Evolutionary conservation across 53 echinoderm and acorn worm genomes (phyloP).

Genomic region (Patiria pectinifera): DNA sequence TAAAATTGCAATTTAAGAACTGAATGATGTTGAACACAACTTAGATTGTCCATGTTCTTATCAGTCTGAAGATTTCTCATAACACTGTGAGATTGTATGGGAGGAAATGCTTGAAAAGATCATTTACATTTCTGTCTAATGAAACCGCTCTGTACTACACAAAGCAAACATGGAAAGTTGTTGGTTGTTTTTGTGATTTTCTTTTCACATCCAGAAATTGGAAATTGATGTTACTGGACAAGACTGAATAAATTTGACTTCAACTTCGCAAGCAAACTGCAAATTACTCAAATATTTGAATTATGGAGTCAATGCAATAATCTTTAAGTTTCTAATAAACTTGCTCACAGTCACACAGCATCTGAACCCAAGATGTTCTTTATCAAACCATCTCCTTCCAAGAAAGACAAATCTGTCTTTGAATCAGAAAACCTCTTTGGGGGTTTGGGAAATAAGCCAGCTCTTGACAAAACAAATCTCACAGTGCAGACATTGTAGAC

Average conservation of each 20-base stretch:
- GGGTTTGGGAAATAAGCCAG: background rate
- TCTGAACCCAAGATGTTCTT: background rate
- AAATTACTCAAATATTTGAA: background rate
- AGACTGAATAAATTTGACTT: background rate
- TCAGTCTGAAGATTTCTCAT: too few species aligned
- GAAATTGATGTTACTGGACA: background rate
- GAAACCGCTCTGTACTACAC: too few species aligned
- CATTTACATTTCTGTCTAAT: too few species aligned
- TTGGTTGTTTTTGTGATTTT: too few species aligned
- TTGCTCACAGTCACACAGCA: background rate
- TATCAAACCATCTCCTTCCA: background rate
- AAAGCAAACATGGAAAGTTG: too few species aligned
- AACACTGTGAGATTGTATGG: too few species aligned
- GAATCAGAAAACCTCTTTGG: background rate
- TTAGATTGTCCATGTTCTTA: too few species aligned
- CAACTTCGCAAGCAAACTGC: background rate
- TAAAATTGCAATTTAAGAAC: too few species aligned
- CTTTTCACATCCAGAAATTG: too few species aligned
- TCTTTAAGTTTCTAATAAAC: background rate
- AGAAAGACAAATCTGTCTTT: background rate
- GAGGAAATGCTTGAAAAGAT: too few species aligned
- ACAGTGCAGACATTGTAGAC: background rate
- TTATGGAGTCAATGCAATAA: background rate
- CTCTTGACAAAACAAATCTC: constrained; percentile 16
- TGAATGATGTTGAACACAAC: too few species aligned